Conservation (phyloP, 2,113 vertebrate genomes). For the Macroglossus sobrinus region DNA sequence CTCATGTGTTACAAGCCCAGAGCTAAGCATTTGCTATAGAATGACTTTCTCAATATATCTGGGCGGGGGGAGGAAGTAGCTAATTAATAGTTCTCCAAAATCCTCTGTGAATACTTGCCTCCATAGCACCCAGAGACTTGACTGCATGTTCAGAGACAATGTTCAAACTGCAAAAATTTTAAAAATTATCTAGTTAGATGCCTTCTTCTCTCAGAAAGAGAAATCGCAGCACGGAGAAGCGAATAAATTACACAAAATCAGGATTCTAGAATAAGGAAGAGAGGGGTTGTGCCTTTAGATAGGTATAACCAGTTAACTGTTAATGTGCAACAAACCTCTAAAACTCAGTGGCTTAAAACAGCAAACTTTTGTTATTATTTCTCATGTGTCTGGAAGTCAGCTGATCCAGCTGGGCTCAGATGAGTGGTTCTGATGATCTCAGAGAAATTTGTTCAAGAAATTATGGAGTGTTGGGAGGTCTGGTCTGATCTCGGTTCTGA, state of each 20-base stretch:
- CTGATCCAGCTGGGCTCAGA: neutral
- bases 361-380: neutral
- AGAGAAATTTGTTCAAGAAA: neutral
- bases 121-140: neutral
- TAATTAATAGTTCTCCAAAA: slow-evolving; percentile 9
- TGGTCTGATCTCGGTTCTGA: neutral
- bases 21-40: neutral
- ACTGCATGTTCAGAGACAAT: neutral
- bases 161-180: neutral
- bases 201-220: neutral
- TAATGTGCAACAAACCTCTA: neutral
- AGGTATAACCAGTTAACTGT: neutral
- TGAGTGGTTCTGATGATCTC: neutral
- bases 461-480: neutral
- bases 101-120: slow-evolving; percentile 27
- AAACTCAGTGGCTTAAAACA: neutral
- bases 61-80: neutral
- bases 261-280: neutral
- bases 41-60: neutral
- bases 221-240: neutral
- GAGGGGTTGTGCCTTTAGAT: neutral
- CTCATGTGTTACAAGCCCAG: neutral
- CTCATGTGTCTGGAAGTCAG: neutral
- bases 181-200: neutral
- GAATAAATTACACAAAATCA: neutral